Evolutionary conservation across 2,888 invertebrate genomes (phyloP), one percentile per base, ranked within the genome.

Genomic region (Napeogenes inachia): DNA sequence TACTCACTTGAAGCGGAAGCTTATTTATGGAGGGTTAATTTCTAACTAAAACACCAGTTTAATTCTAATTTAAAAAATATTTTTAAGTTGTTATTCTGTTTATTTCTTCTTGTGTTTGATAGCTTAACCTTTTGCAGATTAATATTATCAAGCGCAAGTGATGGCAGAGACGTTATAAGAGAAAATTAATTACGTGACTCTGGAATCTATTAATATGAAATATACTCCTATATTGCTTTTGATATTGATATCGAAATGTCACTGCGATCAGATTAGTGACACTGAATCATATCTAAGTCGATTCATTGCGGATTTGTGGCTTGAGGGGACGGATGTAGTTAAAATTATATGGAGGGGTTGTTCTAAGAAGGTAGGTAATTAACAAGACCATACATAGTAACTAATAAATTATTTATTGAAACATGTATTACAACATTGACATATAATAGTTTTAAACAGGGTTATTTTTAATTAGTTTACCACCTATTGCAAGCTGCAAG

Each of bases 331-430:
- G 35, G 88, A 90, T 67, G 77, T 91, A 6, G 73, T 89, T 13
- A 80, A 80, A 60, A 85, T 90, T 56, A 81, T 91, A 67, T 91
- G 91, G 91, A 77, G 84, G 59, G 90, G 91, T 69, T 91, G 91
- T 61, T 87, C 91, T 0, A 90, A 87, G 68, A 89, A 89, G 74
- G 91, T 91, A 79, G 67, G 76, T 50, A 30, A 50, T 3, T 30
- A 30, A 21, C 21, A 6, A 50, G 8, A 50, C 12, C 21, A 47
- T 47, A 47, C n/a, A n/a, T 6, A 0, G 21, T 21, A 21, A 21
- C 21, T 21, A 21, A 21, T 21, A 21, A 47, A 6, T 6, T 13
- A 47, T 13, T 47, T 47, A n/a, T 47, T 47, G 12, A 6, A n/a
- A 13, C 47, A 21, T 47, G 4, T 13, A 35, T 8, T 42, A 35